phyloP scores from a whole-genome alignment of 2,797 vertebrate genomes.

The Xerus rutilus region DNA sequence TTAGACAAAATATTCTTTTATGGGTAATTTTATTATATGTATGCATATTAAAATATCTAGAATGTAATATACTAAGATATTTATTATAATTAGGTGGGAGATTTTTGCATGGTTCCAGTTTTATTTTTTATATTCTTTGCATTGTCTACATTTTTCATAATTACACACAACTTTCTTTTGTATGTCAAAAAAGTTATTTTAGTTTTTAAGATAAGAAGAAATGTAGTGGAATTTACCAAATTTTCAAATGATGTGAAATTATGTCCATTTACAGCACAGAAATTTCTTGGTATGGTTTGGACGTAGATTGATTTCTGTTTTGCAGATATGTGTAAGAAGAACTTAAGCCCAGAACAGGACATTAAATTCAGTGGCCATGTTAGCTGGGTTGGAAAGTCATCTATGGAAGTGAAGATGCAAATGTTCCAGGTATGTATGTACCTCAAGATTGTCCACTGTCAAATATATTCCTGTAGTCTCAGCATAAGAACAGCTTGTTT shows the following conservation, averaged over 20 bases:
- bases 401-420: constrained; percentile 98
- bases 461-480: not conserved
- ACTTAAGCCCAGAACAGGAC: constrained; percentile 95
- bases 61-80: not conserved
- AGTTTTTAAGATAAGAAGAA: constrained; percentile 52
- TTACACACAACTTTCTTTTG: constrained; percentile 14
- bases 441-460: not conserved
- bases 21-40: constrained; percentile 23
- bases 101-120: constrained; percentile 55
- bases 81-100: constrained; percentile 53
- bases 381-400: constrained; percentile 97
- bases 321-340: constrained; percentile 94
- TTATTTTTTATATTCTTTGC: constrained; percentile 49
- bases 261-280: constrained; percentile 18
- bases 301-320: constrained; percentile 49
- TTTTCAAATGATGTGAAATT: constrained; percentile 37
- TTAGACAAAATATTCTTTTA: constrained; percentile 49
- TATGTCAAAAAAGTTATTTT: constrained; percentile 44
- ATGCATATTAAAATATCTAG: constrained; percentile 49
- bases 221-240: constrained; percentile 36
- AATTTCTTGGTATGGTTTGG: not conserved
- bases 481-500: not conserved
- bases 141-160: constrained; percentile 43
- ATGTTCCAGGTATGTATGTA: constrained; percentile 94
- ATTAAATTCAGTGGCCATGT: constrained; percentile 97